These are phyloP conservation scores for Megaceryle maxima DNA, from an alignment of 2,113 vertebrate genomes.

Conservation along the genomic window DNA sequence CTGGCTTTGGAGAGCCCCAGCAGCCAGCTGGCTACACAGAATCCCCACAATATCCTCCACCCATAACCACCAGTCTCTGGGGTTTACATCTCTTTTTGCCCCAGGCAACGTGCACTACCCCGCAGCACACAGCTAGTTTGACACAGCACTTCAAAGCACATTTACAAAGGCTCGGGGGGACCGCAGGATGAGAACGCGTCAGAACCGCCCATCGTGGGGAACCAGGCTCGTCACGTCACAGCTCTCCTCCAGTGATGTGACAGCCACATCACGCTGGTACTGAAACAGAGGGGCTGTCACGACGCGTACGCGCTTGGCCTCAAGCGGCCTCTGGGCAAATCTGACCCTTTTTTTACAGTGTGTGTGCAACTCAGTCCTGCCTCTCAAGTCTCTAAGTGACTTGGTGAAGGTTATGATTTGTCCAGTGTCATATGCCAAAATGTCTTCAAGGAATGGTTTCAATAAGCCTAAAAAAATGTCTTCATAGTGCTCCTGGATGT, in stretches of 20 bases:
- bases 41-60: not conserved
- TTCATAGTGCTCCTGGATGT: not conserved
- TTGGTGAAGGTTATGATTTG: not conserved
- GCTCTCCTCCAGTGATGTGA: not conserved
- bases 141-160: not conserved
- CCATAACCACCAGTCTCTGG: not conserved
- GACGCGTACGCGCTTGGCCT: not conserved
- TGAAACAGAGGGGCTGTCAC: not conserved
- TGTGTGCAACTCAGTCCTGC: not conserved
- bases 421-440: not conserved
- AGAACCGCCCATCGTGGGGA: not conserved
- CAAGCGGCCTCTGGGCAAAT: not conserved
- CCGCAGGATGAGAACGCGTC: not conserved
- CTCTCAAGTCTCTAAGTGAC: not conserved
- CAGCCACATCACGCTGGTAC: not conserved
- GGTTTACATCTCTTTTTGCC: not conserved
- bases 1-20: not conserved
- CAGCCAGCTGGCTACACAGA: not conserved
- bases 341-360: not conserved
- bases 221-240: not conserved
- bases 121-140: not conserved
- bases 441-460: not conserved
- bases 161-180: not conserved
- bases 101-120: not conserved
- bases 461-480: not conserved